A percentile compares a stretch with the other conserved stretches of the same genome.
Evolutionary conservation across 2,797 vertebrate species (phyloP).

Genomic region (Hydrophis major): DNA sequence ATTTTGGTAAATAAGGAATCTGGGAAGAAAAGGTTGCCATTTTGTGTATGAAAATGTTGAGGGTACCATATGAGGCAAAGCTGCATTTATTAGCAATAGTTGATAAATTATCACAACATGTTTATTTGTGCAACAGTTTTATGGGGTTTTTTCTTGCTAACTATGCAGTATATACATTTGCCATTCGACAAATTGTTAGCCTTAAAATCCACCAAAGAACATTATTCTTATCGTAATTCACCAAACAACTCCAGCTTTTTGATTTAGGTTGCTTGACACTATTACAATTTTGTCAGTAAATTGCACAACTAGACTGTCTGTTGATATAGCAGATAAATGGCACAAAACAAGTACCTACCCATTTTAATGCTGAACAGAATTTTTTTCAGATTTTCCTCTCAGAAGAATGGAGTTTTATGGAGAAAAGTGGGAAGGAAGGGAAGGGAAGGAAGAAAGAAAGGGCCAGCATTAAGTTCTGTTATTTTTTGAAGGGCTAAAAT

Average conservation of each 20-base stretch:
- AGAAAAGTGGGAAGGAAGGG: neutral
- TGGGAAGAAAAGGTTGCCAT: neutral
- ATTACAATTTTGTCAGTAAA: neutral
- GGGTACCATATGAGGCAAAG: neutral
- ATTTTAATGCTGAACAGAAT: neutral
- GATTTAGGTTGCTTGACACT: neutral
- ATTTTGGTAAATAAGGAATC: conserved; percentile 12
- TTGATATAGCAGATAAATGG: neutral
- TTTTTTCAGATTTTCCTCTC: neutral
- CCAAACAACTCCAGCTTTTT: neutral
- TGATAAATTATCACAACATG: neutral
- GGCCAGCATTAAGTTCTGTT: neutral
- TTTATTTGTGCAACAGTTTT: neutral
- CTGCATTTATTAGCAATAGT: neutral
- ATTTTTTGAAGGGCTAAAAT: neutral
- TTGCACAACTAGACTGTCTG: neutral
- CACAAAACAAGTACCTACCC: neutral
- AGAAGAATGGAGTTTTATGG: neutral
- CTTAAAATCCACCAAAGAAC: conserved; percentile 9
- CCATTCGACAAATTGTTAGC: conserved; percentile 9
- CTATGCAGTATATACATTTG: neutral
- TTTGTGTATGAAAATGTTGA: conserved; percentile 15
- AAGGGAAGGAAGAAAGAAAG: neutral
- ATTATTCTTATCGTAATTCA: conserved; percentile 5
- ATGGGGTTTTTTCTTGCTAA: neutral